Conservation (phyloP, 1,140 invertebrate genomes). For the Penaeus vannamei region DNA sequence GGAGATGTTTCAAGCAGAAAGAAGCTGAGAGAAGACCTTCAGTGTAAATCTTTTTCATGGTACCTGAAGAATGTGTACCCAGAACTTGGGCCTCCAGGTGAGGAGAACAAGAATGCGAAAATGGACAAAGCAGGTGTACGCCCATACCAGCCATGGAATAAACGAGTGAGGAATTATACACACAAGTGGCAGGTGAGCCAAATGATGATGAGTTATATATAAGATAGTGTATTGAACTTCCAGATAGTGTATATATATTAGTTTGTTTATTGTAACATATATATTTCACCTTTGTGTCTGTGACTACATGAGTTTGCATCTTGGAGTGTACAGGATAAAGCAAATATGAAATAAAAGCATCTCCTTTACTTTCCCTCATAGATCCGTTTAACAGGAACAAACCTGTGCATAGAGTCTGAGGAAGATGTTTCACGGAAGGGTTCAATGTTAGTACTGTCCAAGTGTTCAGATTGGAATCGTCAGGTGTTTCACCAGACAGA, state of each 20-base stretch:
- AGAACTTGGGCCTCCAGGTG: slow-evolving; percentile 76
- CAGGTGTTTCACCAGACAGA: slow-evolving; percentile 79
- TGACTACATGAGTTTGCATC: background rate
- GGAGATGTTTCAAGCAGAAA: slow-evolving; percentile 86
- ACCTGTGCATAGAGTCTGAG: slow-evolving; percentile 83
- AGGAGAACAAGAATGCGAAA: slow-evolving; percentile 35
- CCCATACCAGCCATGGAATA: slow-evolving; percentile 54
- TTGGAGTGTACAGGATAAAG: background rate
- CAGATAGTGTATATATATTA: background rate
- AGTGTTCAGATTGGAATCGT: slow-evolving; percentile 74
- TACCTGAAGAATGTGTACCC: slow-evolving; percentile 94
- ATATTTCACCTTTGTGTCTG: background rate
- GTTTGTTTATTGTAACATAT: background rate
- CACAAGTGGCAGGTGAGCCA: slow-evolving; percentile 51
- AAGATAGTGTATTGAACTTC: too few relatives aligned
- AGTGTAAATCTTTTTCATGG: slow-evolving; percentile 94
- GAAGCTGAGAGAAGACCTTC: slow-evolving; percentile 79
- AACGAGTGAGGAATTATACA: slow-evolving; percentile 40
- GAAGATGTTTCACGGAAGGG: slow-evolving; percentile 87
- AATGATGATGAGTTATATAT: slow-evolving; percentile 68
- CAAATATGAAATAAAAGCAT: too few relatives aligned
- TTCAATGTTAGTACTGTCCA: slow-evolving; percentile 79
- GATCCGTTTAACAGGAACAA: slow-evolving; percentile 80
- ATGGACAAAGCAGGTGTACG: slow-evolving; percentile 8
- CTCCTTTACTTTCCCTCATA: slow-evolving; percentile 70